Percentiles rank a stretch among this genome's conserved stretches.
These are phyloP conservation scores for Callithrix jacchus DNA, from an alignment of 2,113 vertebrate species.

Conservation along the genomic window DNA sequence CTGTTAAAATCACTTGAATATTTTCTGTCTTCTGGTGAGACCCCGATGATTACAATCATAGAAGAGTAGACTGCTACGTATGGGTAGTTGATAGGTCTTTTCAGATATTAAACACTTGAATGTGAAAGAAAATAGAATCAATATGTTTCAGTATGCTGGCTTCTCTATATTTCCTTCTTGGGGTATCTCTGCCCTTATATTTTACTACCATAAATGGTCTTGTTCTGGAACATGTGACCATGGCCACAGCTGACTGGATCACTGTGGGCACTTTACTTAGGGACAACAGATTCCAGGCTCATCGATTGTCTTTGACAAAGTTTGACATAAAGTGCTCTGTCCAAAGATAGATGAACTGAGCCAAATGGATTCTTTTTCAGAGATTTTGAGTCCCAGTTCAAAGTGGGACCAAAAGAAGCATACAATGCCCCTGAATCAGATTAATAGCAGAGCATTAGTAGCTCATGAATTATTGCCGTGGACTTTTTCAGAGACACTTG, in stretches of 20 bases:
- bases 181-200: not conserved
- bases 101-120: not conserved
- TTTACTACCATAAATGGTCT: not conserved
- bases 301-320: not conserved
- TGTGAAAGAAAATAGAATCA: not conserved
- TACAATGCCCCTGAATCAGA: not conserved
- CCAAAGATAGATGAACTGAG: not conserved
- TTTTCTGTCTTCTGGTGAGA: not conserved
- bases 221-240: not conserved
- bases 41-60: not conserved
- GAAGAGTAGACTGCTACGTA: not conserved
- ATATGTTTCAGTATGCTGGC: not conserved
- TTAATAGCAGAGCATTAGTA: slow-evolving; percentile 25
- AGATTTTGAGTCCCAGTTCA: not conserved
- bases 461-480: slow-evolving; percentile 19
- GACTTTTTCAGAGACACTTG: slow-evolving; percentile 18
- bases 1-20: not conserved
- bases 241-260: not conserved
- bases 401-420: not conserved
- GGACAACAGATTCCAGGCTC: not conserved
- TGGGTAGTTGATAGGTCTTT: not conserved
- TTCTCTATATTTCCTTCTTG: not conserved
- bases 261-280: not conserved
- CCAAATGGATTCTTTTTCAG: slow-evolving; percentile 31
- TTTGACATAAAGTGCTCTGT: not conserved